phyloP scores from a whole-genome alignment of 2,888 invertebrate genomes.

The Pocota personata region DNA sequence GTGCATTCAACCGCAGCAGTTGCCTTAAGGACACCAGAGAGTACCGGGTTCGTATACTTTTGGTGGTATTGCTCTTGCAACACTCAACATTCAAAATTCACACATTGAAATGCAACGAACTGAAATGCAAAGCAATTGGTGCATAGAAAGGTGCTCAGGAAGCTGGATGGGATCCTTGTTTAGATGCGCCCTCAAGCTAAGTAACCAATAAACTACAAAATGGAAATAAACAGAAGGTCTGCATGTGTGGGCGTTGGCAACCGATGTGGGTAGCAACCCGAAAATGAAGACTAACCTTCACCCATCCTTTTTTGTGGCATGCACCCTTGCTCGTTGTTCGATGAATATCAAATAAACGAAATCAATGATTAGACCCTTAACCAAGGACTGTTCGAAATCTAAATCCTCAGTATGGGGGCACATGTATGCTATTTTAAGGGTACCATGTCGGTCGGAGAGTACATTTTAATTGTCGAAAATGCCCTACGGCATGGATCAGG shows the following conservation, averaged over 20 bases:
- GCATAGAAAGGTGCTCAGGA: conserved; percentile 3
- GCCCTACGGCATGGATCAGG: conserved; percentile 32
- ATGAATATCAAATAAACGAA: conserved; percentile 65
- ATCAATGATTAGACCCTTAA: conserved; percentile 58
- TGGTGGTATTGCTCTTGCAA: conserved; percentile 1
- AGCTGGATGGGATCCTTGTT: conserved; percentile 10
- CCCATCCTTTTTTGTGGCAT: not conserved
- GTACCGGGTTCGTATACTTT: not conserved
- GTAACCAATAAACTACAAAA: conserved; percentile 62
- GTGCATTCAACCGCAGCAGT: conserved; percentile 41
- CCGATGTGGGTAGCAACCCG: not conserved
- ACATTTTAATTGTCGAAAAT: conserved; percentile 30
- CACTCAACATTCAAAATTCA: conserved; percentile 47
- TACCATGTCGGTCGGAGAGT: not conserved
- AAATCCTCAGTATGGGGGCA: not conserved
- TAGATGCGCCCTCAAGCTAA: conserved; percentile 47
- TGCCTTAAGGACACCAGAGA: conserved; percentile 26
- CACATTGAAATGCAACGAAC: conserved; percentile 35
- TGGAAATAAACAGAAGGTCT: conserved; percentile 52
- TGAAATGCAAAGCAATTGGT: conserved; percentile 19
- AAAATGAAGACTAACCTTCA: not conserved
- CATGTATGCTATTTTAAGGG: not conserved
- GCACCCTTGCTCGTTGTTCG: conserved; percentile 17
- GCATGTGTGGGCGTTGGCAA: not conserved
- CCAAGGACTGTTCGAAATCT: conserved; percentile 18